Percentiles rank a stretch among this genome's conserved stretches.
Evolutionary conservation across 2,113 vertebrate species (phyloP).

Genomic region (Bubo bubo): DNA sequence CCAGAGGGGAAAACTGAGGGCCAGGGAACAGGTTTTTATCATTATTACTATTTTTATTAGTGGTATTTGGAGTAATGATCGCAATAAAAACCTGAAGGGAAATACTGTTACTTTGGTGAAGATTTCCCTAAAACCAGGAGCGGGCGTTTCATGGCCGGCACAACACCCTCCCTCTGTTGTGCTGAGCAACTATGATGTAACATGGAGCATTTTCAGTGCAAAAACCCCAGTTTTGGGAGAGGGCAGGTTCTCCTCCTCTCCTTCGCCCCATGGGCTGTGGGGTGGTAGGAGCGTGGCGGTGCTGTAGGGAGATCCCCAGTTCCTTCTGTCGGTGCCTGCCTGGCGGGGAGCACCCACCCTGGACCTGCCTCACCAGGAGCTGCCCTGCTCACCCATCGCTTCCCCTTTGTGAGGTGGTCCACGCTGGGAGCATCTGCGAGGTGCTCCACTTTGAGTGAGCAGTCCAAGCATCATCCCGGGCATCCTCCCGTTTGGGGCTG

Average conservation of each 20-base stretch:
- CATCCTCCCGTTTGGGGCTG: not conserved
- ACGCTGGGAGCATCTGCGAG: rapidly evolving
- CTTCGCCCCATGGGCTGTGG: too few species aligned
- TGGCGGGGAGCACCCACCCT: too few species aligned
- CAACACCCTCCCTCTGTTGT: not conserved
- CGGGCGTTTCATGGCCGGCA: rapidly evolving
- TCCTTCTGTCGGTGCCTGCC: not conserved
- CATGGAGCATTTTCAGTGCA: rapidly evolving
- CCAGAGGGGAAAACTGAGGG: not conserved
- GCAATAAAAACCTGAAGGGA: not conserved
- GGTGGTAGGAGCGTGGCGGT: not conserved
- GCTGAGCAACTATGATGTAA: rapidly evolving
- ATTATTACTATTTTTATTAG: not conserved
- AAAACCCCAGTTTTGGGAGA: not conserved
- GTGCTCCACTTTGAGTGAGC: rapidly evolving
- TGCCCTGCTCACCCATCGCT: too few species aligned
- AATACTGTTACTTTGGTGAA: not conserved
- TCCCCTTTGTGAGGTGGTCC: not conserved
- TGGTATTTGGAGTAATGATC: not conserved
- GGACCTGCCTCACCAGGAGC: too few species aligned
- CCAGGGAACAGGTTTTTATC: not conserved
- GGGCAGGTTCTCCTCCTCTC: not conserved
- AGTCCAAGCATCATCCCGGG: not conserved
- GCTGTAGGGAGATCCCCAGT: not conserved
- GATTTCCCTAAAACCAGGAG: not conserved